Evolutionary conservation across 2,113 vertebrate species (phyloP).

Genomic region (Ciconia maguari): DNA sequence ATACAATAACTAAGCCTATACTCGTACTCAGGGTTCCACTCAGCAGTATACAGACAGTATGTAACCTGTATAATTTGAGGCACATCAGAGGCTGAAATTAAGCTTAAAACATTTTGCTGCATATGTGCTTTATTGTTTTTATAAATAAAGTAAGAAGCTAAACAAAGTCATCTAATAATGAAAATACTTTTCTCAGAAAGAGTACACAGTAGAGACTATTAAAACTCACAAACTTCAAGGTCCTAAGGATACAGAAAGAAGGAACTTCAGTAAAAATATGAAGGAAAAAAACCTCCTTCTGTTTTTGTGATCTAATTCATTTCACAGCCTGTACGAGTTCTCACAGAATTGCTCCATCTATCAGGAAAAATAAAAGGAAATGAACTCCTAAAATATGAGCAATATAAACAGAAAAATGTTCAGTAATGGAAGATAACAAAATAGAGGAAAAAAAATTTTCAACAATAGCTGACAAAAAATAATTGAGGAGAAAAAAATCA

Average conservation of each 20-base stretch:
- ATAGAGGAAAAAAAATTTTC: neutral
- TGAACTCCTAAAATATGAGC: neutral
- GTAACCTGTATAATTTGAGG: neutral
- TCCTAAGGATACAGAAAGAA: neutral
- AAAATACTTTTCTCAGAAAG: neutral
- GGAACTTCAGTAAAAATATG: neutral
- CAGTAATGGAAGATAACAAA: neutral
- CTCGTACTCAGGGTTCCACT: neutral
- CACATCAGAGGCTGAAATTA: neutral
- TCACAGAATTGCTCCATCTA: neutral
- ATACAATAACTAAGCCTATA: neutral
- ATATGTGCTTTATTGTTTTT: neutral
- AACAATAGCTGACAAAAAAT: neutral
- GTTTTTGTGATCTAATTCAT: neutral
- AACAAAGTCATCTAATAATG: neutral
- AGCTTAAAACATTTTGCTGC: neutral
- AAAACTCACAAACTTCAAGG: neutral
- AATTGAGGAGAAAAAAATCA: neutral
- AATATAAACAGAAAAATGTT: neutral
- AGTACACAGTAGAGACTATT: rapidly evolving
- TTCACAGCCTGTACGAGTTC: neutral
- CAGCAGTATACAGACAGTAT: neutral
- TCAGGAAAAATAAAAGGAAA: neutral
- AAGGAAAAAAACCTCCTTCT: neutral
- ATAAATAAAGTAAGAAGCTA: neutral